Evolutionary conservation across 2,888 invertebrate genomes (phyloP), one percentile per base, ranked within the genome.

Genomic region (Tortricodes alternella): DNA sequence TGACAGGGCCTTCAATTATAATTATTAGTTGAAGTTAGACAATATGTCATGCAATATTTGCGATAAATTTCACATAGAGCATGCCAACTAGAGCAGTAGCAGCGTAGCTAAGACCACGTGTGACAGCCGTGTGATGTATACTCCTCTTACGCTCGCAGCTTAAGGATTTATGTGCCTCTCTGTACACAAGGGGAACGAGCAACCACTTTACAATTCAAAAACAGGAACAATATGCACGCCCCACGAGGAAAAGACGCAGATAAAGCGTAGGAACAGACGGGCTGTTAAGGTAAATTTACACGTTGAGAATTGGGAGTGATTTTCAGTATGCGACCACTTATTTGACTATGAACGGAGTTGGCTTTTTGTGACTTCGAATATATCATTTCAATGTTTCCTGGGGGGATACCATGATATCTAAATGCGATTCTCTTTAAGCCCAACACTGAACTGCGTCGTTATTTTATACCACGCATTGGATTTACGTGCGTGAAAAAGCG

Each of bases 151-250:
- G 37, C 32, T 35, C 50, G 38, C 48, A 23, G 37, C 49, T 16
- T 15, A 34, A 49, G 38, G 49, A 58, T 58, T 58, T 58, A 58
- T 58, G 46, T 43, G 35, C 37, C 43, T 48, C 48, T 44, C 48
- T 35, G 48, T 53, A 44, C 37, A 58, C 58, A 49, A 15, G 44
- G 51, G 46, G 38, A 53, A 48, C 46, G 29, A 53, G 34, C 43
- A 46, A 56, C 43, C 56, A 50, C 56, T 58, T 58, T 58, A 58
- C 58, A 58, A 58, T 58, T 49, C 53, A 53, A 58, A 58, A 53
- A 58, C 48, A 58, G 32, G 56, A 37, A 49, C 56, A 56, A 49
- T 56, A 44, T 56, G 56, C 44, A 43, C 56, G 56, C 44, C 49
- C 55, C 56, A 50, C 32, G 49, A 44, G 56, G 49, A 50, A 56